These are phyloP conservation scores for Diploscapter pachys DNA, from an alignment of 1,140 invertebrate species.

Conservation along the genomic window DNA sequence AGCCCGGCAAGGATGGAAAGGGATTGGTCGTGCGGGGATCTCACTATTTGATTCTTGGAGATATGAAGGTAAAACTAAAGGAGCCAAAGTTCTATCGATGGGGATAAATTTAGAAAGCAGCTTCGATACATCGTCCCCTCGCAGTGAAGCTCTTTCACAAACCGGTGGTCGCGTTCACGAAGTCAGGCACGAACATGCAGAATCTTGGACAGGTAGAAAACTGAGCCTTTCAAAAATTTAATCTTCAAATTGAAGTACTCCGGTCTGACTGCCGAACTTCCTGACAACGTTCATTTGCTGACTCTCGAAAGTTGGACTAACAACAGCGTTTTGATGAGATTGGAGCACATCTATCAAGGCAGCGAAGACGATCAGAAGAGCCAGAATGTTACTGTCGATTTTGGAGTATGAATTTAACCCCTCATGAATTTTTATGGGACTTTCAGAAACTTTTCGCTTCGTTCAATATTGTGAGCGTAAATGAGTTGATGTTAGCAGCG, in stretches of 20 bases:
- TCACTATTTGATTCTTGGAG: conserved; percentile 53
- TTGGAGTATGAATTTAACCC: conserved; percentile 44
- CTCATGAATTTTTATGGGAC: neutral
- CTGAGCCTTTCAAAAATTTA: neutral
- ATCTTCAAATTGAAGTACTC: conserved; percentile 44
- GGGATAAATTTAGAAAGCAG: neutral
- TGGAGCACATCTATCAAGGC: conserved; percentile 82
- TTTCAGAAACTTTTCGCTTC: conserved; percentile 35
- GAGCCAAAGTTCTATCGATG: neutral
- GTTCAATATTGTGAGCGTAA: conserved; percentile 28
- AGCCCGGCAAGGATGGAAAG: conserved; percentile 66
- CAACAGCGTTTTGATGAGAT: conserved; percentile 70
- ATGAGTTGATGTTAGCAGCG: conserved; percentile 12
- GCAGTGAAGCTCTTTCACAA: conserved; percentile 49
- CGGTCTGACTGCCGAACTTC: conserved; percentile 63
- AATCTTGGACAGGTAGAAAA: neutral
- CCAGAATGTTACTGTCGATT: conserved; percentile 63
- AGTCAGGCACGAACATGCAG: neutral
- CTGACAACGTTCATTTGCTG: conserved; percentile 77
- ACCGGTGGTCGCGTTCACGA: conserved; percentile 46
- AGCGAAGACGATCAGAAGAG: conserved; percentile 68
- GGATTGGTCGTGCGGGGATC: conserved; percentile 77
- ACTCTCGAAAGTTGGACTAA: conserved; percentile 79
- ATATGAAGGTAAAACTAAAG: neutral
- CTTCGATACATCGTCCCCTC: conserved; percentile 16